Base-by-base conservation (phyloP, 1,140 invertebrate species). In the Drosophila athabasca region DNA sequence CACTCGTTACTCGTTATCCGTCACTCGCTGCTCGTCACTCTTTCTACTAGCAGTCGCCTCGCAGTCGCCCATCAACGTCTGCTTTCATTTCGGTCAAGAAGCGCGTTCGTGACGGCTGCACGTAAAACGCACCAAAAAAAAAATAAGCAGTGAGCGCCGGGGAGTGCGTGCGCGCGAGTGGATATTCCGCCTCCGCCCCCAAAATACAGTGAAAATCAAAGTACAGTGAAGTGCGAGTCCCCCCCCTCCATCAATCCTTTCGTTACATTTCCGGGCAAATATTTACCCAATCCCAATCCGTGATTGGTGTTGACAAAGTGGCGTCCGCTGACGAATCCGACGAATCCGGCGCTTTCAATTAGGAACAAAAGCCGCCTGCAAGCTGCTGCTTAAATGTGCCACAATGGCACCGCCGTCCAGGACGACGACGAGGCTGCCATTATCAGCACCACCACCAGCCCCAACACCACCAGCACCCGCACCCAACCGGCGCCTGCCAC, bases 301-400 rank as follows among this genome's bases (percentile, higher is more conserved):
- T 85, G 82, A 85, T 85, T 85, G 83, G 64, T 88, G 76, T 89
- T 88, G 84, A 88, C 84, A 88, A 88, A 88, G 83, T 88, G 83
- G 84, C 81, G 81, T 83, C 83, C 73, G 73, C 54, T 59, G 41
- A 66, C 72, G 62, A 71, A 76, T 73, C 62, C 82, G 73, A 74
- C 79, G 24, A 24, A n/a, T 19, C 17, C 24, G 79, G 74, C 77
- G 79, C 72, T 88, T 88, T 89, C 83, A 88, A 88, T 89, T 88
- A 88, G 84, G 84, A 84, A 88, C 83, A 39, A 39, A 39, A 11
- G 84, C 83, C 79, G 84, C 84, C 83, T 83, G 84, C 84, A 39
- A 52, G 67, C 64, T 67, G 60, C 48, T 58, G 70, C 79, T 68
- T 87, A 87, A 88, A 88, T 88, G 83, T 88, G 83, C 84, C 83